phyloP scores from a whole-genome alignment of 1,140 invertebrate species.

The Periplaneta americana region DNA sequence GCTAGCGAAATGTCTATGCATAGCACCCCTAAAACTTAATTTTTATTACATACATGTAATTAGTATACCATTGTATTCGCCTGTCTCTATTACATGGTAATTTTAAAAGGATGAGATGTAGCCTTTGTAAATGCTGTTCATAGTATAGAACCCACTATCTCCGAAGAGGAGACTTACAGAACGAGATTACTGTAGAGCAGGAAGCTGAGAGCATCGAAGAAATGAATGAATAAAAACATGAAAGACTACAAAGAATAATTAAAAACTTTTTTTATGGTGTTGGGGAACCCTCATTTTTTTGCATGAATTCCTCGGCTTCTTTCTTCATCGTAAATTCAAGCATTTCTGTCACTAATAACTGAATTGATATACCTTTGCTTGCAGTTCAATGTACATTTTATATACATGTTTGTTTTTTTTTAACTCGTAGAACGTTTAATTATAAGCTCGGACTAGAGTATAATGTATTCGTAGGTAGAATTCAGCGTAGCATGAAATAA shows the following conservation, averaged over 20 bases:
- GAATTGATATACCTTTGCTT: neutral
- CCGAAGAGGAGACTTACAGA: no score
- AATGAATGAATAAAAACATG: neutral
- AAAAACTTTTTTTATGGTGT: neutral
- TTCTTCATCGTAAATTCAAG: neutral
- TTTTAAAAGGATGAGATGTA: no score
- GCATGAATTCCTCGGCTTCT: neutral
- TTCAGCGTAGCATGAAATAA: neutral
- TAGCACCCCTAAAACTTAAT: no score
- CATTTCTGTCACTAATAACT: neutral
- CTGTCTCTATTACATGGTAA: no score
- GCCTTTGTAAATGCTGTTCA: no score
- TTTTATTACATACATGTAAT: no score
- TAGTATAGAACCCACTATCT: no score
- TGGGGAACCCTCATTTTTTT: neutral
- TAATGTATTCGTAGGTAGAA: neutral
- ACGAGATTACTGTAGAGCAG: no score
- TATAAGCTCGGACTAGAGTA: neutral
- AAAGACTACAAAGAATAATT: neutral
- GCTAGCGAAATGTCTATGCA: no score
- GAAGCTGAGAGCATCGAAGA: no score
- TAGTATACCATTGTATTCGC: no score
- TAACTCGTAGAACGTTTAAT: neutral
- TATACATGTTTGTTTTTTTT: neutral
- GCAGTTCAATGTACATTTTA: neutral